Conservation (phyloP, 1,140 invertebrate species). For the Eupristina koningsbergeri region DNA sequence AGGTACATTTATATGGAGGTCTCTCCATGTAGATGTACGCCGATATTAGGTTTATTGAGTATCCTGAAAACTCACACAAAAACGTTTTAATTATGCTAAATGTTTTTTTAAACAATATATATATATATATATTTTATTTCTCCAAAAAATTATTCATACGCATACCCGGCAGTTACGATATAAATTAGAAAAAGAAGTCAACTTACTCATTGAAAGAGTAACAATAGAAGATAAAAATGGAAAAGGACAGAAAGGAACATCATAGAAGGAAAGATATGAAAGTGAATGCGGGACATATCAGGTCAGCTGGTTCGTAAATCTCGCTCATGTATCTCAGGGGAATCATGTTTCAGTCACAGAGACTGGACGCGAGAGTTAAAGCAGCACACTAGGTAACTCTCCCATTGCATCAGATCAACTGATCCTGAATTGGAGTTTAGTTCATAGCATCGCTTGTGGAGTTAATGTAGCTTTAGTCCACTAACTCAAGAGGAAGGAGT, state of each 20-base stretch:
- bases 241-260: not conserved
- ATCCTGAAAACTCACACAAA: no score
- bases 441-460: constrained; percentile 2
- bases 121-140: no score
- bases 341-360: constrained; percentile 50
- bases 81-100: no score
- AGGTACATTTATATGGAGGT: no score
- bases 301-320: constrained; percentile 42
- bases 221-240: not conserved
- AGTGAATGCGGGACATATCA: constrained; percentile 15
- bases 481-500: constrained; percentile 26
- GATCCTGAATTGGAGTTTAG: not conserved
- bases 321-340: constrained; percentile 30
- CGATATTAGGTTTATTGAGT: no score
- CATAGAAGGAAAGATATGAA: not conserved
- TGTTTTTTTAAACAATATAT: no score
- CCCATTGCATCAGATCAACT: not conserved
- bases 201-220: not conserved
- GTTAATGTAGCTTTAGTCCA: constrained; percentile 50
- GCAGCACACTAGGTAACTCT: not conserved
- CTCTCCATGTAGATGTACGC: no score
- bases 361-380: constrained; percentile 44
- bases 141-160: no score
- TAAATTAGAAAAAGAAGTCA: no score
- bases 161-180: no score